phyloP scores from a whole-genome alignment of 2,797 vertebrate genomes.

The Chelmon rostratus region DNA sequence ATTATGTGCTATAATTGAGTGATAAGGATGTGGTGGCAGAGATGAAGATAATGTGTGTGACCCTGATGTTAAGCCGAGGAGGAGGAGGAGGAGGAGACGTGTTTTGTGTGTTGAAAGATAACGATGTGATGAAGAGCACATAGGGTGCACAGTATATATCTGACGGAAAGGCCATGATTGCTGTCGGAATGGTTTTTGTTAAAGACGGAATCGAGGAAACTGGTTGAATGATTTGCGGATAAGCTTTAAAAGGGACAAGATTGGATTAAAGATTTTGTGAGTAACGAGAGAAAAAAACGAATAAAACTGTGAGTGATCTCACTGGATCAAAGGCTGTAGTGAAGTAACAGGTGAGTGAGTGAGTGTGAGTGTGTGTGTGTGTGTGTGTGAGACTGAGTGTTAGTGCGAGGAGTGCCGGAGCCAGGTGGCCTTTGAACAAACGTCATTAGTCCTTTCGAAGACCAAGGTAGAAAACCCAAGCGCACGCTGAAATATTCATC shows the following conservation, averaged over 20 bases:
- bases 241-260: not conserved
- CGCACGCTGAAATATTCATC: constrained; percentile 72
- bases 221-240: constrained; percentile 8
- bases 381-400: not conserved
- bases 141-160: not conserved
- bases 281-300: constrained; percentile 5
- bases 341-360: constrained; percentile 26
- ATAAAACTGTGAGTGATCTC: constrained; percentile 22
- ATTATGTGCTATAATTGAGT: not conserved
- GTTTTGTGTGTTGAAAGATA: not conserved
- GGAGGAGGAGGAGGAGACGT: not conserved
- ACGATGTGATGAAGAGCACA: not conserved
- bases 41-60: not conserved
- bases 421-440: constrained; percentile 56
- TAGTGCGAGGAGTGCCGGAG: not conserved
- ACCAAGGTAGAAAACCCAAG: constrained; percentile 37
- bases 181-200: constrained; percentile 2
- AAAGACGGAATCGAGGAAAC: constrained; percentile 7
- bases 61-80: not conserved
- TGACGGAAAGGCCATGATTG: not conserved
- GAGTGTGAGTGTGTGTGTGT: constrained; percentile 7
- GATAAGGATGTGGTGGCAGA: not conserved
- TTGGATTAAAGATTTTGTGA: constrained; percentile 21
- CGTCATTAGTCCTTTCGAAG: constrained; percentile 51
- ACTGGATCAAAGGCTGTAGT: constrained; percentile 48